phyloP scores from a whole-genome alignment of 2,113 vertebrate species.

The Spea bombifrons region DNA sequence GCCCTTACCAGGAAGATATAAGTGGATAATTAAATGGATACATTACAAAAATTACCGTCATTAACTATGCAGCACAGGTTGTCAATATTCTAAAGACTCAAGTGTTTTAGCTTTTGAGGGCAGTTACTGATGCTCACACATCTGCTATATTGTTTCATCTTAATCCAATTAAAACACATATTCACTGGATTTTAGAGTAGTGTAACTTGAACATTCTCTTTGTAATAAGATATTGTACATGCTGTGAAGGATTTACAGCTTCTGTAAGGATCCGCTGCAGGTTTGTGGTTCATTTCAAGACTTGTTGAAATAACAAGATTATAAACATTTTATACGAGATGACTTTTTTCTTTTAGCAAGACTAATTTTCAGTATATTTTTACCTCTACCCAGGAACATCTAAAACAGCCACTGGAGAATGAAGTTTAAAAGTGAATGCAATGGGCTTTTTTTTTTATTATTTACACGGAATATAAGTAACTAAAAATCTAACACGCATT shows the following conservation, averaged over 20 bases:
- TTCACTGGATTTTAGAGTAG: constrained; percentile 1
- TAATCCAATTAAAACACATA: constrained; percentile 6
- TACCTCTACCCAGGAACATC: not conserved
- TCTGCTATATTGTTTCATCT: not conserved
- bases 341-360: not conserved
- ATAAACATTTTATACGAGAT: not conserved
- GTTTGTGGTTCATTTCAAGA: not conserved
- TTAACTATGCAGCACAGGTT: too few species aligned
- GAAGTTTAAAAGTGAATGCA: not conserved
- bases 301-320: not conserved
- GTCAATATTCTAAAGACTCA: too few species aligned
- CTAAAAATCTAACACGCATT: too few species aligned
- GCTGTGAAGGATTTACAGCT: not conserved
- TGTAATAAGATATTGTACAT: not conserved
- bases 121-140: not conserved
- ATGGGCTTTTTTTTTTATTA: not conserved
- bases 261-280: not conserved
- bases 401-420: not conserved
- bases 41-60: too few species aligned
- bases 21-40: too few species aligned
- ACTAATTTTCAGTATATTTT: not conserved
- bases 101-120: too few species aligned
- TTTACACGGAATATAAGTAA: not conserved
- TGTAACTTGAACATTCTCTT: not conserved
- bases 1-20: too few species aligned